Evolutionary conservation across 2,797 vertebrate genomes (phyloP).

Genomic region (Clamator glandarius): DNA sequence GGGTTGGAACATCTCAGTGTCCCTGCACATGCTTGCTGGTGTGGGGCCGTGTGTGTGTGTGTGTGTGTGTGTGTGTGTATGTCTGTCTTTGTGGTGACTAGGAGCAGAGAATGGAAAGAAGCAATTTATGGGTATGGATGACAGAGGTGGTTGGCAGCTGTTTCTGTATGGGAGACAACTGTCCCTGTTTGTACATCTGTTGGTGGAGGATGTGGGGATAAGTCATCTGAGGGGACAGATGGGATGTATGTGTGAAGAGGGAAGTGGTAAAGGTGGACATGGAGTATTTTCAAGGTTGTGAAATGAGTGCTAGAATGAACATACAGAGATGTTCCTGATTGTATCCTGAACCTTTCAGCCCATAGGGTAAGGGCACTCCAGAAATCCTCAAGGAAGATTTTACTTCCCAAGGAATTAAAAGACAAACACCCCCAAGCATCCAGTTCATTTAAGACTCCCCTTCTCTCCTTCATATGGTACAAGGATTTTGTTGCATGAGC

Average conservation of each 20-base stretch:
- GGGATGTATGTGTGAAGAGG: not conserved
- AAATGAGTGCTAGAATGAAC: not conserved
- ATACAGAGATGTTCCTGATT: not conserved
- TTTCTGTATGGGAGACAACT: not conserved
- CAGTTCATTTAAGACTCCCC: not conserved
- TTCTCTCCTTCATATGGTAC: not conserved
- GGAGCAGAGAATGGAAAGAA: not conserved
- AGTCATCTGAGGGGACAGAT: not conserved
- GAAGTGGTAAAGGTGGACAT: not conserved
- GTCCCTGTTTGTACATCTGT: not conserved
- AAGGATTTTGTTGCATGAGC: not conserved
- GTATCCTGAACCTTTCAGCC: not conserved
- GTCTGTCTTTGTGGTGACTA: not conserved
- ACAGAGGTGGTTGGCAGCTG: slow-evolving; percentile 10
- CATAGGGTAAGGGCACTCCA: not conserved
- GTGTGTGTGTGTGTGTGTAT: not conserved
- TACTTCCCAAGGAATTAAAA: not conserved
- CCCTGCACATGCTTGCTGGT: not conserved
- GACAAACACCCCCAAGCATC: not conserved
- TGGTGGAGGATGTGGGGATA: not conserved
- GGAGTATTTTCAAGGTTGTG: not conserved
- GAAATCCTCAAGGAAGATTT: not conserved
- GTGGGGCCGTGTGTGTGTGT: not conserved
- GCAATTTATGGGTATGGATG: not conserved
- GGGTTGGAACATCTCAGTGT: not conserved